Evolutionary conservation across 2,797 vertebrate species (phyloP), one percentile per base, ranked within the genome.

Genomic region (Chanos chanos): DNA sequence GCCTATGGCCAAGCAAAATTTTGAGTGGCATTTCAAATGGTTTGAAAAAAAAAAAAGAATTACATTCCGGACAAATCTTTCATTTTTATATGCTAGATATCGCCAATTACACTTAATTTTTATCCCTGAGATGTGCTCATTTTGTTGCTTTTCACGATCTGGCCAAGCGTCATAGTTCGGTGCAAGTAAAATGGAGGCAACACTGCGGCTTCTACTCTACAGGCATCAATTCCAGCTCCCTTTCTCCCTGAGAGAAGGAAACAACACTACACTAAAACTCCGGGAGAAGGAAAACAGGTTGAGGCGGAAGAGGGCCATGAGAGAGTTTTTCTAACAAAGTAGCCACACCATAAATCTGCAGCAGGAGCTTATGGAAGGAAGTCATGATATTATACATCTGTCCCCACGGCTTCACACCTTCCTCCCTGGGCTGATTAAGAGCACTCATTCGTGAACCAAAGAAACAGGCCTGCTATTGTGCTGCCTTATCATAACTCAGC

Each of bases 241-340:
- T 41, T 10, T 51, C 60, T 59, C 36, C 58, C 75, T 24, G 45
- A 53, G 56, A 40, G 45, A 66, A 73, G 74, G 67, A 76, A 71
- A 68, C 53, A 65, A 61, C 64, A 47, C 57, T 59, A 66, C 72
- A 73, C 64, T 73, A 76, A 78, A 76, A 74, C 78, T 71, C 62
- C 78, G 61, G 74, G 78, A 78, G 62, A 78, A 78, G 66, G 70
- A 78, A 80, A 80, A 76, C 75, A 77, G 50, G 58, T 66, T 36
- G 47, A 9, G 66, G 59, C 15, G 34, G 52, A 74, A 74, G 65
- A 65, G 49, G 59, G 49, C 58, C 71, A 58, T 61, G 65, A 74
- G 73, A 72, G 70, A 75, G 72, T 74, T 77, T 73, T 76, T 69
- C 65, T 76, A 76, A 74, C 71, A 71, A 75, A 69, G 72, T 61